Conservation (phyloP, 2,888 invertebrate genomes). For the Drosophila meridiana region DNA sequence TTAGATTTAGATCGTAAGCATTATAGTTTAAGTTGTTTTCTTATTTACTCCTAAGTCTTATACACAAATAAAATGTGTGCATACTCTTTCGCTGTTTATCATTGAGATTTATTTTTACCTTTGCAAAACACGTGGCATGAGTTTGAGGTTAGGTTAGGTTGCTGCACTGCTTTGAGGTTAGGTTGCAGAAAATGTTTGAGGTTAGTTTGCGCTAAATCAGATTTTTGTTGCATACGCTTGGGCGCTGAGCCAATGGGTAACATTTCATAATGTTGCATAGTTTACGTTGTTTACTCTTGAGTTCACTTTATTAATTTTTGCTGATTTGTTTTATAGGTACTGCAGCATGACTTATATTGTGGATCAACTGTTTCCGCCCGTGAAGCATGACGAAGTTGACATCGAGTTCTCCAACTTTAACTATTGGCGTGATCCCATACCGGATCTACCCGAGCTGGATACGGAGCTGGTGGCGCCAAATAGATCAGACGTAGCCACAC, state of each 20-base stretch:
- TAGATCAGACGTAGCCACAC: conserved; percentile 62
- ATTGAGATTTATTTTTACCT: not conserved
- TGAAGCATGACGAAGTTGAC: conserved; percentile 88
- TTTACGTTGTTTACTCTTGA: not conserved
- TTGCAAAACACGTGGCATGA: conserved; percentile 48
- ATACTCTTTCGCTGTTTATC: conserved; percentile 34
- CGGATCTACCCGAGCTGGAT: conserved; percentile 85
- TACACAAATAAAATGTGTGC: conserved; percentile 66
- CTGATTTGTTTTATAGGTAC: conserved; percentile 87
- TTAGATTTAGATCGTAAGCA: conserved; percentile 4
- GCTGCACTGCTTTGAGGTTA: conserved; percentile 25
- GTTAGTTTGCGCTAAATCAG: not conserved
- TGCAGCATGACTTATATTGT: conserved; percentile 96
- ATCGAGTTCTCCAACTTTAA: conserved; percentile 94
- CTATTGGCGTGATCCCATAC: conserved; percentile 96
- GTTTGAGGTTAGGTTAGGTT: conserved; percentile 26
- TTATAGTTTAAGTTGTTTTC: conserved; percentile 28
- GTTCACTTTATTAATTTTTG: not conserved
- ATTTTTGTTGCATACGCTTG: conserved; percentile 44
- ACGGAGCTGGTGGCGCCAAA: conserved; percentile 42
- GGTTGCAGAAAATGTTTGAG: conserved; percentile 8
- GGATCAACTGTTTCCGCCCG: conserved; percentile 97
- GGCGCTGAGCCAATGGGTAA: conserved; percentile 31
- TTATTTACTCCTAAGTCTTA: conserved; percentile 10
- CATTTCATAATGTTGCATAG: conserved; percentile 28